Evolutionary conservation across 2,888 invertebrate genomes (phyloP).

Genomic region (Drosophila imparisetae): DNA sequence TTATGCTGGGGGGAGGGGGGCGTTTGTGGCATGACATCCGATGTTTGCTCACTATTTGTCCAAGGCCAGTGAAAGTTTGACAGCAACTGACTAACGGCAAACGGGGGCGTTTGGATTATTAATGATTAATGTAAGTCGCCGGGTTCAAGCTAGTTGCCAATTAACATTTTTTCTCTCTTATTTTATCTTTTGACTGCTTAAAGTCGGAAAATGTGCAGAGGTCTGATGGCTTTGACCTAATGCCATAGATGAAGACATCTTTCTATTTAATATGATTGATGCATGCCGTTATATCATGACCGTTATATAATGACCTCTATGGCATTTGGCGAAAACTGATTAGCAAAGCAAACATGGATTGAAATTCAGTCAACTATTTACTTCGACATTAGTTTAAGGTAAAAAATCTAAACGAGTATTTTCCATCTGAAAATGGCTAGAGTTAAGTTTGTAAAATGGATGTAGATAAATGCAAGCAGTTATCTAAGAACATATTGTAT

Average conservation of each 20-base stretch:
- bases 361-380: not conserved
- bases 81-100: slow-evolving; percentile 14
- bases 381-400: not conserved
- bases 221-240: slow-evolving; percentile 62
- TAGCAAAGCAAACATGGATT: not conserved
- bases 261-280: slow-evolving; percentile 39
- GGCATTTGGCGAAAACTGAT: not conserved
- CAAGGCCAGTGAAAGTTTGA: slow-evolving; percentile 67
- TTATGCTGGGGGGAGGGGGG: slow-evolving; percentile 13
- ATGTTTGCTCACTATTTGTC: slow-evolving; percentile 16
- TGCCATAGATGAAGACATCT: slow-evolving; percentile 23
- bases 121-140: slow-evolving; percentile 56
- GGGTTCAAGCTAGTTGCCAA: slow-evolving; percentile 29
- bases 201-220: slow-evolving; percentile 15
- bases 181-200: not conserved
- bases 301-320: not conserved
- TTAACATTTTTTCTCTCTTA: slow-evolving; percentile 9
- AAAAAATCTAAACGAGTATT: not conserved
- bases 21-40: slow-evolving; percentile 15
- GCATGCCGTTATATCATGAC: not conserved
- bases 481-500: slow-evolving; percentile 12
- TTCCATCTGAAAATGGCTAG: not conserved
- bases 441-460: not conserved
- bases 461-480: slow-evolving; percentile 15
- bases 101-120: slow-evolving; percentile 30